A percentile compares a stretch with the other conserved stretches of the same genome.
These are phyloP conservation scores for Corapipo altera DNA, from an alignment of 2,113 vertebrate species.

Conservation along the genomic window DNA sequence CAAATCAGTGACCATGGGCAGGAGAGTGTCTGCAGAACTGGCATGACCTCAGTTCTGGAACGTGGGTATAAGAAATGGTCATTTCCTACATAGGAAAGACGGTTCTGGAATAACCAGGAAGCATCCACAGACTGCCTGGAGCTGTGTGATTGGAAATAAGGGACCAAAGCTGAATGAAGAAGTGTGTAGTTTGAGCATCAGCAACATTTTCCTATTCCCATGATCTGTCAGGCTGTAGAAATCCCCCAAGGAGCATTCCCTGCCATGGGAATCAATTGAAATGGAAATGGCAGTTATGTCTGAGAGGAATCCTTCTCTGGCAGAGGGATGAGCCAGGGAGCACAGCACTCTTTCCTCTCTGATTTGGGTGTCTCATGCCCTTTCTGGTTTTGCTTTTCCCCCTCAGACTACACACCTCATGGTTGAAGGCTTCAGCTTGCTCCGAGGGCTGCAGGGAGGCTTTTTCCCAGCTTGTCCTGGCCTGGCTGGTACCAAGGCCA, in stretches of 20 bases:
- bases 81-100: background rate
- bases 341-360: background rate
- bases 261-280: conserved; percentile 44
- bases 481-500: rapidly evolving
- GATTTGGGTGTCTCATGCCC: background rate
- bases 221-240: conserved; percentile 28
- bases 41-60: background rate
- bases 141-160: background rate
- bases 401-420: background rate
- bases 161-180: background rate
- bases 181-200: background rate
- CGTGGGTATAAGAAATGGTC: background rate
- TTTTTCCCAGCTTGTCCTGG: background rate
- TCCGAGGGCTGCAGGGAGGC: background rate
- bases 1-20: background rate
- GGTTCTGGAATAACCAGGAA: background rate
- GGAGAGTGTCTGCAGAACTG: background rate
- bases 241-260: conserved; percentile 21
- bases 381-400: background rate
- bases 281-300: conserved; percentile 17
- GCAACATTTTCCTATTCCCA: conserved; percentile 18
- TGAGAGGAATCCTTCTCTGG: conserved; percentile 8
- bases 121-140: background rate
- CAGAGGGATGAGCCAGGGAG: background rate
- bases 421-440: background rate